Conservation (phyloP, 1,140 invertebrate genomes). For the Cydia splendana region DNA sequence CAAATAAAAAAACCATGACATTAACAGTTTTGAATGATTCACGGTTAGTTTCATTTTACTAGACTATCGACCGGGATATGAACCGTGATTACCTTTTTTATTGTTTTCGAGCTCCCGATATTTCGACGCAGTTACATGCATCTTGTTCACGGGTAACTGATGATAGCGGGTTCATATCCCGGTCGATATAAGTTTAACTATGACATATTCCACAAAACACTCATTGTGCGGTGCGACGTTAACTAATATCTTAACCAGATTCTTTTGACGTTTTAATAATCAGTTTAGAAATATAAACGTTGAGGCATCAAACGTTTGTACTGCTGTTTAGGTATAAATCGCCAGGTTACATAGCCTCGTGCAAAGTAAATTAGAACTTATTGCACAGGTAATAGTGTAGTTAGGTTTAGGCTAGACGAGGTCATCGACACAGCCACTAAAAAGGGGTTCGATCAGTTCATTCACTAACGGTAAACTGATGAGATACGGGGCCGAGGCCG, state of each 20-base stretch:
- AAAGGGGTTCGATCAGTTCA: conserved; percentile 20
- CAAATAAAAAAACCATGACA: neutral
- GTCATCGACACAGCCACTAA: neutral
- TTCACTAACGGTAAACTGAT: conserved; percentile 14
- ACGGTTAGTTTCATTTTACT: too few relatives aligned
- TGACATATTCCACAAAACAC: neutral
- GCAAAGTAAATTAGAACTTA: conserved; percentile 7
- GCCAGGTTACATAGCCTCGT: neutral
- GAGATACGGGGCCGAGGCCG: conserved; percentile 15
- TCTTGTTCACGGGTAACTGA: too few relatives aligned
- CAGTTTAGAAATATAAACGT: neutral
- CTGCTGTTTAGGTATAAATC: neutral
- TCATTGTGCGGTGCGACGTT: neutral
- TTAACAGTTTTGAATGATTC: too few relatives aligned
- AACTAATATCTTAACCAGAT: neutral
- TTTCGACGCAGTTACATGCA: too few relatives aligned
- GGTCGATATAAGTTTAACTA: too few relatives aligned
- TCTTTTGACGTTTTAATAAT: neutral
- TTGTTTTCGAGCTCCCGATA: too few relatives aligned
- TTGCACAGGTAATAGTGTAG: neutral
- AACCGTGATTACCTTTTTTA: too few relatives aligned
- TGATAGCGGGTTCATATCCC: too few relatives aligned
- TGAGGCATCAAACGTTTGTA: neutral
- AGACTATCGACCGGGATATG: too few relatives aligned
- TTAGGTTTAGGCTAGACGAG: conserved; percentile 13